Percentiles rank a stretch among this genome's conserved stretches.
Conservation (phyloP, 1,140 invertebrate genomes). For the Drosophila miranda region DNA sequence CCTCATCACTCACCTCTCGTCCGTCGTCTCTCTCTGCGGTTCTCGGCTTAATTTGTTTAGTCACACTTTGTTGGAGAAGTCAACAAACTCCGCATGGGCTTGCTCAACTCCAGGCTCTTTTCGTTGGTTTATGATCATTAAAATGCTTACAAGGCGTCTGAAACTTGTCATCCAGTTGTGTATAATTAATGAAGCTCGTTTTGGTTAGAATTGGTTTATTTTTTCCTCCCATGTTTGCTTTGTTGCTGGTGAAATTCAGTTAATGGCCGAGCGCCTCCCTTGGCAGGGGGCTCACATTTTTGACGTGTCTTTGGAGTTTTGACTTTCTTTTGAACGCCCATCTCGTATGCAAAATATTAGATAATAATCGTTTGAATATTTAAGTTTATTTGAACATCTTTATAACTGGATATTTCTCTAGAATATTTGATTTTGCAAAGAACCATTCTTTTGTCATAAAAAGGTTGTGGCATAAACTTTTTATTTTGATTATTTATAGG, state of each 20-base stretch:
- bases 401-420: too few species aligned
- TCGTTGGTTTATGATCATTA: conserved; percentile 60
- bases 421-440: too few species aligned
- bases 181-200: conserved; percentile 70
- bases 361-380: neutral
- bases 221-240: conserved; percentile 16
- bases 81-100: conserved; percentile 76
- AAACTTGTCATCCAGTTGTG: conserved; percentile 63
- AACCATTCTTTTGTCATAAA: too few species aligned
- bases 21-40: conserved; percentile 21
- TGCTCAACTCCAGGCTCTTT: conserved; percentile 44
- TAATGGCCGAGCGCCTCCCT: conserved; percentile 6
- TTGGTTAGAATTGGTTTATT: conserved; percentile 26
- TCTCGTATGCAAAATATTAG: neutral
- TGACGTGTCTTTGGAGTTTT: neutral
- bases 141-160: conserved; percentile 56
- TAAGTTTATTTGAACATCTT: neutral
- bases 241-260: conserved; percentile 23
- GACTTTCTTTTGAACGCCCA: neutral
- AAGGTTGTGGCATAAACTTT: too few species aligned
- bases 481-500: too few species aligned
- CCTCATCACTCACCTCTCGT: neutral
- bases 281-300: neutral
- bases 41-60: conserved; percentile 77
- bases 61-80: conserved; percentile 79